Evolutionary conservation across 2,797 vertebrate species (phyloP).

Genomic region (Parotocinclus haroldoi): DNA sequence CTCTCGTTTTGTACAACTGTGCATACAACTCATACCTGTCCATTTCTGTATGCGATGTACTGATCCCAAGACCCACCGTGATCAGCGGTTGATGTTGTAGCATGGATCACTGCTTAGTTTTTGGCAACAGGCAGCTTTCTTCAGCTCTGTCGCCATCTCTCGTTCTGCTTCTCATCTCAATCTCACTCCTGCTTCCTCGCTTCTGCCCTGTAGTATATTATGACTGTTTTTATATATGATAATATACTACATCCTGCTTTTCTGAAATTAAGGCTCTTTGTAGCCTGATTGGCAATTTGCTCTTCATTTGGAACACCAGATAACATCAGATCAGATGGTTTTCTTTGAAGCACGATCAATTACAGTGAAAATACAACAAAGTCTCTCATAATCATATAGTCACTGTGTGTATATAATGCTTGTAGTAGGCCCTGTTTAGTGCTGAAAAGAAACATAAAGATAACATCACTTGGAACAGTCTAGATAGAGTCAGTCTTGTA

Average conservation of each 20-base stretch:
- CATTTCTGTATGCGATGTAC: background rate
- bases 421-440: constrained; percentile 25
- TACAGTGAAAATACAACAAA: constrained; percentile 46
- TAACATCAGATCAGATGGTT: too few species aligned
- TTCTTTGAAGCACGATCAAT: constrained; percentile 61
- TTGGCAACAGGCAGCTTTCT: constrained; percentile 60
- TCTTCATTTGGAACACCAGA: constrained; percentile 65
- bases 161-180: background rate
- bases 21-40: too few species aligned
- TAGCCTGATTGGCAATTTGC: constrained; percentile 68
- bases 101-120: constrained; percentile 64
- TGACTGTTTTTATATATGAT: constrained; percentile 52
- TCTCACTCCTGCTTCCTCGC: constrained; percentile 26
- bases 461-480: background rate
- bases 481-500: too few species aligned
- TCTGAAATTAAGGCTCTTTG: constrained; percentile 60
- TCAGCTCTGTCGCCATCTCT: constrained; percentile 29
- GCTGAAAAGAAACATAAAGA: constrained; percentile 1
- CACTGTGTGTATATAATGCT: constrained; percentile 37
- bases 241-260: constrained; percentile 52
- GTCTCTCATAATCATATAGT: constrained; percentile 38
- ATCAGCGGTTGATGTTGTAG: constrained; percentile 71
- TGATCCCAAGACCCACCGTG: constrained; percentile 66
- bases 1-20: too few species aligned
- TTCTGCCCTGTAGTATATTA: constrained; percentile 55